Evolutionary conservation across 64 coral and sea anemone genomes (phyloP), one percentile per base, ranked within the genome.

Genomic region (Stichodactyla mertensii): DNA sequence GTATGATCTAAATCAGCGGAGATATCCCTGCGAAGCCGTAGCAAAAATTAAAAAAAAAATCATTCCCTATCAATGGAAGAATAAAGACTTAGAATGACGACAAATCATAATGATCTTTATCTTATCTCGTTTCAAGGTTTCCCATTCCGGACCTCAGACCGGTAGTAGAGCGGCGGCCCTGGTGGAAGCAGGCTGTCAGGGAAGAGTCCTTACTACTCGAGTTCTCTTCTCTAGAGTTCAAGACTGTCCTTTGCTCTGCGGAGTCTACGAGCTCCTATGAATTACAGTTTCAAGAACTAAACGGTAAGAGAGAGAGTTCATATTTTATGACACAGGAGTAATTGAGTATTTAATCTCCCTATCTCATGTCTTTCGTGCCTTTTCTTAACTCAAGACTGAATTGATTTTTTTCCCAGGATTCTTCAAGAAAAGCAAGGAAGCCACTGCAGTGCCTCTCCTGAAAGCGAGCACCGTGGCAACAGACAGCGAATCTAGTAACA

Each of bases 161-260:
- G 9, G 88, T 86, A 51, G 91, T 96, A 11, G 94, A 96, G 85
- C 88, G 91, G 5, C 87, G 91, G 20, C 92, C 93, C 0, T 95
- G 93, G 90, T 99, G 96, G 96, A 92, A 99, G 55, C 90, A 99
- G 77, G 87, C 88, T 0, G 71, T 99, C 16, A 86, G 96, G 6
- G 88, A 99, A 11, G 96, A 99, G 36, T 78, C 27, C 15, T 69
- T 94, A 10, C 60, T 87, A 16, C 82, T 99, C 36, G 92, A 92
- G 26, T 92, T 94, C 20, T 90, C 92, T 27, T 93, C 93, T 20
- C 79, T 95, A 9, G 88, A 92, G 70, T 92, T 95, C 71, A 94
- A 92, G 23, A 98, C 92, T 14, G 64, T 64, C 61, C 36, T 92
- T 11, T 79, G 80, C n/a, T 89, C 86, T 58, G 82, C 84, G 61